Base-by-base conservation (phyloP, 2,888 invertebrate genomes). In the Tetranychus truncatus region DNA sequence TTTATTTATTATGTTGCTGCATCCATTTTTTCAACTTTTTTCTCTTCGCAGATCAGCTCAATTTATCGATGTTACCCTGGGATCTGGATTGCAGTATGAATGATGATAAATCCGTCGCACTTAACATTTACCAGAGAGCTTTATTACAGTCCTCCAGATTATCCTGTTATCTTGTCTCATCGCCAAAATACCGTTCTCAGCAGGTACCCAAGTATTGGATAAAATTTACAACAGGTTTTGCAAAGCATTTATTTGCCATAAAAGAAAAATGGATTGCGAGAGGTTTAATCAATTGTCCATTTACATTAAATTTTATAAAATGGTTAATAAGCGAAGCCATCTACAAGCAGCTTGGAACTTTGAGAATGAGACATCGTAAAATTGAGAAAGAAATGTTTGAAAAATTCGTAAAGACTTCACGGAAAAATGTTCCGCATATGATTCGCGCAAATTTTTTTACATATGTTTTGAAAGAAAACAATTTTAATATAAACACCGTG, bases 131-230 rank as follows among this genome's bases (percentile, higher is more conserved):
- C 55, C 69, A 75, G 55, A 55, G 72, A 65, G 65, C 55, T 71
- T 55, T 75, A n/a, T 34, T 75, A 24, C 75, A 75, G 44, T 75
- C 75, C 2, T 55, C 71, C 6, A 46, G 75, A 55, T 72, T 75
- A 46, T 71, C 75, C 9, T 21, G 55, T 7, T 75, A 46, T 66
- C 7, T 72, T 7, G 44, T 15, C 18, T 7, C 71, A 1, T 75
- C 75, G 4, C 24, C 46, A 4, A 46, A 46, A 65, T 75, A 71
- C 55, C 55, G 55, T 15, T 15, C 11, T 55, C 11, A 2, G 15
- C 55, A 55, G 15, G 7, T 55, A 55, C 55, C 55, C 6, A 55
- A 55, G 6, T 55, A 15, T 2, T 55, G 55, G 55, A 55, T 7
- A 15, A 55, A 15, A 15, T 55, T 55, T 55, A 8, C 55, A 15